A percentile compares a stretch with the other conserved stretches of the same genome.
phyloP scores from a whole-genome alignment of 2,888 invertebrate genomes.

The Apeira syringaria region DNA sequence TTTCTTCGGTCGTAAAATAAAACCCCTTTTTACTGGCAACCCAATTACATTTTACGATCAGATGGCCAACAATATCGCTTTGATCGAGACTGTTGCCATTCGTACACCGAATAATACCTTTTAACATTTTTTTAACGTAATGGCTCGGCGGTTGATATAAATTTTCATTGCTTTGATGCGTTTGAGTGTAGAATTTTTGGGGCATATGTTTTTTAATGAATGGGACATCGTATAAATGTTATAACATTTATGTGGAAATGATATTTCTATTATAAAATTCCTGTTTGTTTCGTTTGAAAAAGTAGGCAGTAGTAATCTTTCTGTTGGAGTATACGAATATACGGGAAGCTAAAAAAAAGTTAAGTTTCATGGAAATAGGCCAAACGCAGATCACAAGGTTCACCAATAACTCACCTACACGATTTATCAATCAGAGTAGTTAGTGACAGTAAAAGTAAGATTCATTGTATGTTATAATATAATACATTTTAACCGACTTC shows the following conservation, averaged over 20 bases:
- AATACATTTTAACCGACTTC: no score
- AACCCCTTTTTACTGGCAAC: constrained; percentile 76
- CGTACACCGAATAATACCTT: constrained; percentile 45
- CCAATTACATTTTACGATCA: constrained; percentile 81
- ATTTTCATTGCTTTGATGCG: constrained; percentile 42
- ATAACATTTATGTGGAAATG: constrained; percentile 7
- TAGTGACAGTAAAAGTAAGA: no score
- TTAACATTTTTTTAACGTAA: constrained; percentile 36
- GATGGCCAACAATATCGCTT: constrained; percentile 68
- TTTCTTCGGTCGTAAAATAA: constrained; percentile 73
- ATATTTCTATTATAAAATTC: background rate
- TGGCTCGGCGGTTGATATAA: constrained; percentile 40
- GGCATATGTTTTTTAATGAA: constrained; percentile 21
- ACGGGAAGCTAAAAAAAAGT: no score
- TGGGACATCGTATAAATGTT: constrained; percentile 8
- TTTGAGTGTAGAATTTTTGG: constrained; percentile 38
- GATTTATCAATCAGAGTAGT: no score
- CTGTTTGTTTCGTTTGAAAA: no score
- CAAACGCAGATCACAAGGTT: no score
- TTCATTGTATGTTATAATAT: no score
- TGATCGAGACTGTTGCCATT: constrained; percentile 62
- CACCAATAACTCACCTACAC: no score
- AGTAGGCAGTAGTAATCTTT: no score
- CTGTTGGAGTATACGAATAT: no score
- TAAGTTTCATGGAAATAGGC: no score